Conservation (phyloP, 2,888 invertebrate genomes). For the Mantis religiosa region DNA sequence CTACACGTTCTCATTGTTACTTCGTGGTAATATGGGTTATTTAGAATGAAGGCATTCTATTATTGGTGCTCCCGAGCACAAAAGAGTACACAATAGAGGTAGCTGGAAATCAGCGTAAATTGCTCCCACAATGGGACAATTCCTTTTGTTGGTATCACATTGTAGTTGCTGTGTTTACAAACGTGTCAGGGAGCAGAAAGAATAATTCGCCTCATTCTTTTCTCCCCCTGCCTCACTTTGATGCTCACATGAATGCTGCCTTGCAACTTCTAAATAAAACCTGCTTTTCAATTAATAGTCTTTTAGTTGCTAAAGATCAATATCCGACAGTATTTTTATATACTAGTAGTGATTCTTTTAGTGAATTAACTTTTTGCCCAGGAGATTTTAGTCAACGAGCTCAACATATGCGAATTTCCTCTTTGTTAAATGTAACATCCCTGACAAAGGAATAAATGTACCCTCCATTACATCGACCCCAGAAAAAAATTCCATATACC, state of each 20-base stretch:
- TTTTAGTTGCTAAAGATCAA: not conserved
- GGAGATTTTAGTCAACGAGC: not conserved
- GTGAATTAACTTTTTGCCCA: not conserved
- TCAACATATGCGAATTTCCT: too few relatives aligned
- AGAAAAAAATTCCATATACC: too few relatives aligned
- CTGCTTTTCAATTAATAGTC: not conserved
- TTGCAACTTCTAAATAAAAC: not conserved
- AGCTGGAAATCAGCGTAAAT: not conserved
- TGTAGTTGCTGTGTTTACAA: not conserved
- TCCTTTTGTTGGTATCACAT: not conserved
- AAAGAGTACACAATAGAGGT: too few relatives aligned
- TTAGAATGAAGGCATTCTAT: not conserved
- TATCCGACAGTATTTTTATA: not conserved
- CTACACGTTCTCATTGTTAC: not conserved
- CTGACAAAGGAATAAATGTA: too few relatives aligned
- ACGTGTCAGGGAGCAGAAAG: not conserved
- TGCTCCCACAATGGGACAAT: not conserved
- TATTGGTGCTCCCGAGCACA: not conserved
- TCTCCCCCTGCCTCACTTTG: not conserved
- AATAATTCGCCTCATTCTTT: not conserved
- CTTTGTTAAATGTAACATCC: too few relatives aligned
- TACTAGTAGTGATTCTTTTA: not conserved
- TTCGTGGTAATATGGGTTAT: not conserved
- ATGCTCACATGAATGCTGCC: not conserved
- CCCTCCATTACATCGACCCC: too few relatives aligned